Base-by-base conservation (phyloP, 2,113 vertebrate genomes). In the Triplophysa dalaica region DNA sequence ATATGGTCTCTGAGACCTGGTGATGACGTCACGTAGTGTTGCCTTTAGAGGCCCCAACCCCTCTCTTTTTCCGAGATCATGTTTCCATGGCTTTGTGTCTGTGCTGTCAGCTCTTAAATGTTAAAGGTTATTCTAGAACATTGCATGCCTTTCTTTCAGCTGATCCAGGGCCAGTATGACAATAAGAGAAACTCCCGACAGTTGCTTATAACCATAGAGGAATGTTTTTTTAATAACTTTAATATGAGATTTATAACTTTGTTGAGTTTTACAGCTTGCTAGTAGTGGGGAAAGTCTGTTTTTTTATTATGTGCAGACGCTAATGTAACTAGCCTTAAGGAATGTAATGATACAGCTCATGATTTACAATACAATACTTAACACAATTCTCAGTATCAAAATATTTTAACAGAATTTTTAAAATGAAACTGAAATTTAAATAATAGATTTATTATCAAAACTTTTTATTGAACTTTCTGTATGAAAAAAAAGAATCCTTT, bases 11-110 rank as follows among this genome's bases (percentile, higher is more conserved):
- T 45, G 77, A 87, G 78, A 78, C 3, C 26, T 43, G 48, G 38
- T 60, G 1, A 66, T 85, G 83, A 88, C 52, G 78, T 89, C 81
- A 82, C 63, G 3, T 33, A 75, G 79, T 78, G 54, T 80, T 56
- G 72, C 61, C 38, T 45, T 19, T 17, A 82, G 77, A 83, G 81
- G 80, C 81, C 83, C 16, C 12, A 58, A 45, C 72, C 64, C 3
- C 11, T 68, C 29, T 61, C 41, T 85, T 89, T 91, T 91, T 91
- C 91, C 89, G 82, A 90, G 90, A 90, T 92, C 87, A 84, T 79
- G 83, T 92, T 87, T 91, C 90, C 26, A 50, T 64, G 70, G 52
- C 58, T 45, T 83, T 58, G 52, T 16, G 61, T 56, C 72, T 60
- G 22, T 9, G 19, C 60, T 65, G 68, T 70, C 64, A 52, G 81